phyloP scores from a whole-genome alignment of 2,888 invertebrate species.

The Smittia sp. region DNA sequence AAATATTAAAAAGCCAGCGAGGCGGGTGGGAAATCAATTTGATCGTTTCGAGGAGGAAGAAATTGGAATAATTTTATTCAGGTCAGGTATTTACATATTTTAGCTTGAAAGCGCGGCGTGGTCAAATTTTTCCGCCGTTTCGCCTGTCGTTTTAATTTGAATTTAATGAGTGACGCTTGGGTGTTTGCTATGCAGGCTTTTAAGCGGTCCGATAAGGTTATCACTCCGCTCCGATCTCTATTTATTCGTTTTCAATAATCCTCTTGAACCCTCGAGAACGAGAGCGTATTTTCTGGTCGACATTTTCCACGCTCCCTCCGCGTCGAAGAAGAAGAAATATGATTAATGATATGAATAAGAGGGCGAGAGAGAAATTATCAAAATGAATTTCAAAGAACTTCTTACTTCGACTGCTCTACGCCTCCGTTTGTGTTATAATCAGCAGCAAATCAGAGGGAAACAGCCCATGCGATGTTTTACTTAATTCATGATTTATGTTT shows the following conservation, averaged over 20 bases:
- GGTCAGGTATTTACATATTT: conserved; percentile 13
- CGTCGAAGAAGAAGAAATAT: neutral
- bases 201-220: neutral
- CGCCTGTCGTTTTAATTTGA: neutral
- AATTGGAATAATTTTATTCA: conserved; percentile 15
- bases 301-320: too few species aligned
- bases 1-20: neutral
- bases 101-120: neutral
- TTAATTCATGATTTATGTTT: neutral
- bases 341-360: conserved; percentile 1
- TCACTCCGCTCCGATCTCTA: neutral
- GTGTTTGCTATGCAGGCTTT: neutral
- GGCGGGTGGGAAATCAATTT: conserved; percentile 21
- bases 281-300: too few species aligned
- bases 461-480: neutral
- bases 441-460: neutral
- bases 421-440: neutral
- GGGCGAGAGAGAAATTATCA: too few species aligned
- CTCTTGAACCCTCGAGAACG: neutral
- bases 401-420: neutral
- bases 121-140: neutral
- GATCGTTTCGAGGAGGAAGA: neutral
- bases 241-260: conserved; percentile 9
- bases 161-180: conserved; percentile 15
- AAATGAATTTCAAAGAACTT: neutral